Conservation (phyloP, 2,797 vertebrate species). For the Poeciliopsis turneri region DNA sequence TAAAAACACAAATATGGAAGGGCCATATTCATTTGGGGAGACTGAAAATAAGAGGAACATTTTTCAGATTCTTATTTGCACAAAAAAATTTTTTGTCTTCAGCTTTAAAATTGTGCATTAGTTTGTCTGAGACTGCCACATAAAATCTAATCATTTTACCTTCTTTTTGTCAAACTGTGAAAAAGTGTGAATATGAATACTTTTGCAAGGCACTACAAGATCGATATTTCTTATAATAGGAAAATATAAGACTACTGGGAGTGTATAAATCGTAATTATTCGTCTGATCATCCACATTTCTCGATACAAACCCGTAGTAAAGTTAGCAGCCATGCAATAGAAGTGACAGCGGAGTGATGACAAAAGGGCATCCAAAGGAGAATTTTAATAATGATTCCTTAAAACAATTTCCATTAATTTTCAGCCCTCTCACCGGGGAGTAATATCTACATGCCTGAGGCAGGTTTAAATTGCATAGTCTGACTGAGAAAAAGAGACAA, state of each 20-base stretch:
- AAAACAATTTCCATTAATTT: slow-evolving; percentile 89
- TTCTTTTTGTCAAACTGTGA: background rate
- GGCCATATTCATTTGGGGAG: background rate
- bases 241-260: slow-evolving; percentile 55
- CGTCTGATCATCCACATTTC: slow-evolving; percentile 73
- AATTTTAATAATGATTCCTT: slow-evolving; percentile 86
- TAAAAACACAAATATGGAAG: background rate
- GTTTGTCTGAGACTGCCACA: background rate
- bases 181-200: background rate
- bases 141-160: background rate
- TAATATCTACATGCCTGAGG: slow-evolving; percentile 85
- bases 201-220: background rate
- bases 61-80: background rate
- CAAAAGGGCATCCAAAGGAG: slow-evolving; percentile 86
- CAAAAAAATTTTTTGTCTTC: background rate
- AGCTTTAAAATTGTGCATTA: background rate
- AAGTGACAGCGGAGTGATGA: slow-evolving; percentile 71
- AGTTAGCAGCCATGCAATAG: slow-evolving; percentile 75
- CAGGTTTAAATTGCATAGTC: slow-evolving; percentile 86
- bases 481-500: slow-evolving; percentile 75
- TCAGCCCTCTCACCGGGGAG: slow-evolving; percentile 80
- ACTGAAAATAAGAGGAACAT: background rate
- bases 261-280: slow-evolving; percentile 66
- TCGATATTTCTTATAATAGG: slow-evolving; percentile 42
- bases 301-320: slow-evolving; percentile 63